phyloP scores from a whole-genome alignment of 2,797 vertebrate genomes.

The Gephyroberyx darwinii region DNA sequence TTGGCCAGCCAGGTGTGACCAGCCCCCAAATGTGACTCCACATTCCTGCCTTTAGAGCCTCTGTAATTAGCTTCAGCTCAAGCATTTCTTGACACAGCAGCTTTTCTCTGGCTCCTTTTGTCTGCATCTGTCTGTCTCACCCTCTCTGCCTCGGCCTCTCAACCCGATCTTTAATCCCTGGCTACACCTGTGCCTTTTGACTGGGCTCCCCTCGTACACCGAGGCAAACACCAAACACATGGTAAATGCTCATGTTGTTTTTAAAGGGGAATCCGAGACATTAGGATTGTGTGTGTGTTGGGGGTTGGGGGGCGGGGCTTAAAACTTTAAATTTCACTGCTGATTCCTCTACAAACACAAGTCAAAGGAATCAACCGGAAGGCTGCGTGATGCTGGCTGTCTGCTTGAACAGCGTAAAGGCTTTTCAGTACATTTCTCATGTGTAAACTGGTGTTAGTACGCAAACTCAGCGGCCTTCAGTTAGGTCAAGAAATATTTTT shows the following conservation, averaged over 20 bases:
- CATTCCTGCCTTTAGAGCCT: conserved; percentile 77
- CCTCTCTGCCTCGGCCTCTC: conserved; percentile 44
- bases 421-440: neutral
- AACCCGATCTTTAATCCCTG: conserved; percentile 72
- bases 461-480: neutral
- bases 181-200: conserved; percentile 77
- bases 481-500: neutral
- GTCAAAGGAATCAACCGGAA: neutral
- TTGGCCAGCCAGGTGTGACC: conserved; percentile 78
- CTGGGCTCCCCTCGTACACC: conserved; percentile 43
- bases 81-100: conserved; percentile 69
- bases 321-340: conserved; percentile 20
- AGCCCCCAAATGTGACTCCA: conserved; percentile 71
- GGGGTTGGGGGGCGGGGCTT: neutral
- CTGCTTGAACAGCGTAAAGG: neutral
- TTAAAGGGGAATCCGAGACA: conserved; percentile 6
- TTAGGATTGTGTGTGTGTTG: neutral
- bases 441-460: neutral
- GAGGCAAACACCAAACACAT: conserved; percentile 62
- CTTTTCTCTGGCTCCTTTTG: conserved; percentile 74
- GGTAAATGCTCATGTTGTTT: conserved; percentile 44
- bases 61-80: conserved; percentile 80
- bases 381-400: neutral
- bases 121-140: conserved; percentile 43
- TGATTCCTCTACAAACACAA: conserved; percentile 17